A percentile compares a stretch with the other conserved stretches of the same genome.
Evolutionary conservation across 2,113 vertebrate species (phyloP).

Genomic region (Zapus hudsonius): DNA sequence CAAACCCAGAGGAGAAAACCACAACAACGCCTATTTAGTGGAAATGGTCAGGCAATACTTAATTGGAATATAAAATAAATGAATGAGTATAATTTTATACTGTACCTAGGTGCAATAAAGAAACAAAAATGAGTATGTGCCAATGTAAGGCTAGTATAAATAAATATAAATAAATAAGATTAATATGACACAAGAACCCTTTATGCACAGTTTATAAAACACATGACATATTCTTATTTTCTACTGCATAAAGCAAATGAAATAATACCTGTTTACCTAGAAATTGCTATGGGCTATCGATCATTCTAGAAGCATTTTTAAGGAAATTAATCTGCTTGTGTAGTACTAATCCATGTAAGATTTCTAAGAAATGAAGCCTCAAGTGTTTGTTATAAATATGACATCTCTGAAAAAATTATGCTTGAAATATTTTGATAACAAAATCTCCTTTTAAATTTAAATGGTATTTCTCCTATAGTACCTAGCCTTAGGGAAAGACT

Average conservation of each 20-base stretch:
- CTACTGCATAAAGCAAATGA: not conserved
- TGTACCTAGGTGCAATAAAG: not conserved
- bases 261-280: not conserved
- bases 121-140: not conserved
- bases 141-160: not conserved
- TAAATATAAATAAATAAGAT: slow-evolving; percentile 56
- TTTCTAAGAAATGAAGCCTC: not conserved
- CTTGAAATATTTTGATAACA: not conserved
- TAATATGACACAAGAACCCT: not conserved
- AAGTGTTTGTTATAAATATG: not conserved
- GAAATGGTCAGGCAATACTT: not conserved
- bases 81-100: not conserved
- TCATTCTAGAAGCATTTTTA: not conserved
- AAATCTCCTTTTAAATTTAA: not conserved
- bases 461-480: not conserved
- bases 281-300: not conserved
- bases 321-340: not conserved
- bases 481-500: too few species aligned
- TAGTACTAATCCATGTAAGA: not conserved
- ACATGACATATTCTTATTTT: slow-evolving; percentile 19
- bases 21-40: not conserved
- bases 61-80: slow-evolving; percentile 7
- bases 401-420: not conserved
- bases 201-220: slow-evolving; percentile 36
- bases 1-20: not conserved